These are phyloP conservation scores for Pterostichus niger DNA, from an alignment of 2,888 invertebrate species.

Conservation along the genomic window DNA sequence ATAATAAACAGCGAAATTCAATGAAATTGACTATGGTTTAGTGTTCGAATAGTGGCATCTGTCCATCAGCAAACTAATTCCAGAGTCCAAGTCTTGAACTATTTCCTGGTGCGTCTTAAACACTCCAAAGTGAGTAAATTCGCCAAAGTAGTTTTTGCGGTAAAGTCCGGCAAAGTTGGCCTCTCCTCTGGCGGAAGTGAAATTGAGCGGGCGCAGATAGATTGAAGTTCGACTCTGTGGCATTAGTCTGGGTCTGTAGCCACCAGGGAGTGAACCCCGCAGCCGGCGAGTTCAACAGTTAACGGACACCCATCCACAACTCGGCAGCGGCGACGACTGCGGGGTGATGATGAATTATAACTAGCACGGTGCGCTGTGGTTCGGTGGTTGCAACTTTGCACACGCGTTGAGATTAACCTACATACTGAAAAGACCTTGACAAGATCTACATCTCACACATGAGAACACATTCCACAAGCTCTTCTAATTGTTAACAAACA, in stretches of 20 bases:
- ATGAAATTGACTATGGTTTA: no score
- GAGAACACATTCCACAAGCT: no score
- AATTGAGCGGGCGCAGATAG: constrained; percentile 23
- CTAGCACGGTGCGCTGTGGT: constrained; percentile 24
- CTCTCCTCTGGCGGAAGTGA: constrained; percentile 3
- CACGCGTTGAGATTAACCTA: no score
- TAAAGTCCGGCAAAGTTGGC: background rate
- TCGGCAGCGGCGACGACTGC: background rate
- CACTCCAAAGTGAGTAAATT: constrained; percentile 1
- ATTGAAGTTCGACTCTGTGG: constrained; percentile 35
- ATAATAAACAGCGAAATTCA: no score
- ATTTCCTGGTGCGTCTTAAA: constrained; percentile 25
- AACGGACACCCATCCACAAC: constrained; percentile 36
- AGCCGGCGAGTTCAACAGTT: constrained; percentile 43
- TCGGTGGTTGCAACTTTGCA: constrained; percentile 32
- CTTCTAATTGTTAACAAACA: no score
- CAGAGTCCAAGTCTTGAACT: background rate
- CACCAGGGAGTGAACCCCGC: constrained; percentile 11
- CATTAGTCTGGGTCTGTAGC: constrained; percentile 6
- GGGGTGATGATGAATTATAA: constrained; percentile 54
- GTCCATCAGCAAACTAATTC: no score
- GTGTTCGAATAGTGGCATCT: no score
- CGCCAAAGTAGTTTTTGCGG: constrained; percentile 8
- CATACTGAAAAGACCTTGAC: no score
- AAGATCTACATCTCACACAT: no score